Percentiles rank a stretch among this genome's conserved stretches.
phyloP scores from a whole-genome alignment of 2,888 invertebrate genomes.

The Parnassius smintheus region DNA sequence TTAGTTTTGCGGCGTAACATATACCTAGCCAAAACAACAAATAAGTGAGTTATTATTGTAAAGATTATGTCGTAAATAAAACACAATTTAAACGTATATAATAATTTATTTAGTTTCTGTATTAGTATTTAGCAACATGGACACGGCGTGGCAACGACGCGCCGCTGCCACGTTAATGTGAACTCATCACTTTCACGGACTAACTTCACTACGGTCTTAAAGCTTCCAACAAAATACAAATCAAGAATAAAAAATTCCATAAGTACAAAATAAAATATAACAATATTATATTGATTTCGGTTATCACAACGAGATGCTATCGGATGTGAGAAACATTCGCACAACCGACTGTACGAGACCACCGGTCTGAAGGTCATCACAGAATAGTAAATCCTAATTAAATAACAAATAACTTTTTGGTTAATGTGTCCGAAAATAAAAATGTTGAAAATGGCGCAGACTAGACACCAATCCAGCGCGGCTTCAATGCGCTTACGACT shows the following conservation, averaged over 20 bases:
- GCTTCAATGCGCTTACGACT: slow-evolving; percentile 21
- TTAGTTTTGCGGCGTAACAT: too few relatives aligned
- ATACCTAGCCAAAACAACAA: too few relatives aligned
- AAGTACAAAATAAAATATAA: slow-evolving; percentile 4
- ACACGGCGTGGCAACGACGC: neutral
- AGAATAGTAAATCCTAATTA: slow-evolving; percentile 19
- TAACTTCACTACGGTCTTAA: neutral
- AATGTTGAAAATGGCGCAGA: neutral
- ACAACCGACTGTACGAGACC: neutral
- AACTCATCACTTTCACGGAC: neutral
- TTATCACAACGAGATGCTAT: neutral
- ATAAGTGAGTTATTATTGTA: neutral
- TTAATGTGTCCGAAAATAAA: slow-evolving; percentile 24
- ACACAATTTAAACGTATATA: neutral
- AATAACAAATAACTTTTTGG: slow-evolving; percentile 32
- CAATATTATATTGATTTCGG: neutral
- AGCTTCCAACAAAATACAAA: neutral
- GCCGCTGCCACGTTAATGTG: neutral
- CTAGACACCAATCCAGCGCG: neutral
- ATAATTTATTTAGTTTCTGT: neutral
- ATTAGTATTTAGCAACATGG: neutral
- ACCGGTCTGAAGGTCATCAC: slow-evolving; percentile 1
- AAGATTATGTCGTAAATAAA: neutral
- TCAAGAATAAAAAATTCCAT: neutral
- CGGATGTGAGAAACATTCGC: neutral